phyloP scores from a whole-genome alignment of 2,888 invertebrate genomes.

The Tinea pellionella region DNA sequence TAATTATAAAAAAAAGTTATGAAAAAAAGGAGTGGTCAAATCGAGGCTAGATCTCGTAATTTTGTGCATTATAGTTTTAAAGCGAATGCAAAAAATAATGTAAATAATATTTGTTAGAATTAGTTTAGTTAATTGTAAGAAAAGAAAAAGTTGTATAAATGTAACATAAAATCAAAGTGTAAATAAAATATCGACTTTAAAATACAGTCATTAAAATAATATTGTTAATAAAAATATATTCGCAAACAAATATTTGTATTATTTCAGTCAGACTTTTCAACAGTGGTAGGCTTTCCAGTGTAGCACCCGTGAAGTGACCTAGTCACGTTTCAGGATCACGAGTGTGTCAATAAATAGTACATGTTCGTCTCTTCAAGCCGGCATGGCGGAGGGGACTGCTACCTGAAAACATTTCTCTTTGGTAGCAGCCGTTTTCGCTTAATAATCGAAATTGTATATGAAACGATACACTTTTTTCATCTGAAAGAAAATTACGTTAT shows the following conservation, averaged over 20 bases:
- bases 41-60: conserved; percentile 1
- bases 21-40: not conserved
- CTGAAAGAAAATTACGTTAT: not conserved
- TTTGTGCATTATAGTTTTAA: not conserved
- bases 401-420: no score
- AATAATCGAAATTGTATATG: no score
- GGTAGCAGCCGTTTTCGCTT: no score
- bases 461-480: no score
- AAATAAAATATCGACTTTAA: conserved; percentile 64
- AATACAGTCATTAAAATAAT: conserved; percentile 68
- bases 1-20: not conserved
- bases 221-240: conserved; percentile 71
- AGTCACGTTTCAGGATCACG: no score
- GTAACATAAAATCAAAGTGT: conserved; percentile 62
- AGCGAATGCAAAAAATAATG: not conserved
- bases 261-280: not conserved
- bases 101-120: not conserved
- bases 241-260: conserved; percentile 42
- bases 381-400: no score
- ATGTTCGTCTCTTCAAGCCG: no score
- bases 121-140: conserved; percentile 3
- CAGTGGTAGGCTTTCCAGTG: no score
- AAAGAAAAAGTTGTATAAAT: conserved; percentile 62
- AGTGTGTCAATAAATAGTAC: no score
- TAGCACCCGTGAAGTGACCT: no score